phyloP scores from a whole-genome alignment of 2,113 vertebrate species.

The Machaerirhynchus nigripectus region DNA sequence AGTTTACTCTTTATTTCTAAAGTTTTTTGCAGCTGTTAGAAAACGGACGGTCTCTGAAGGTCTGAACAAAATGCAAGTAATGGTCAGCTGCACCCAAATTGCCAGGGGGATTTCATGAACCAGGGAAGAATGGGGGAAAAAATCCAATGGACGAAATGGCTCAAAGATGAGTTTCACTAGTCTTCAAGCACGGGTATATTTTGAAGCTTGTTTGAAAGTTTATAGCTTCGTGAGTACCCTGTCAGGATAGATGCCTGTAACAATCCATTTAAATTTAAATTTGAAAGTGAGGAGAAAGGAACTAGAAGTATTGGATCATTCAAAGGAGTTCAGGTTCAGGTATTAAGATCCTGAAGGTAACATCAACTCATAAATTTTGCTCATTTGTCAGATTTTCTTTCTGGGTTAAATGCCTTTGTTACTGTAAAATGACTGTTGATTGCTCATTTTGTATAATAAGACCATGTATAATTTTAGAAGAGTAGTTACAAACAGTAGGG shows the following conservation, averaged over 20 bases:
- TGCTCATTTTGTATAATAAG: neutral
- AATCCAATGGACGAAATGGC: neutral
- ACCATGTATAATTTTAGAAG: neutral
- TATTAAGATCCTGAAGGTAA: neutral
- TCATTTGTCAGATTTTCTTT: neutral
- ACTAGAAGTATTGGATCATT: neutral
- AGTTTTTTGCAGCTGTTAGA: neutral
- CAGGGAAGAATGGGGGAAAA: neutral
- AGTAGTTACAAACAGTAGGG: neutral
- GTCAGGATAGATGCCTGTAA: neutral
- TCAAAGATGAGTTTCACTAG: neutral
- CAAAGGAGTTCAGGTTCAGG: neutral
- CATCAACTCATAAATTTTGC: neutral
- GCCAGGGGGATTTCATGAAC: neutral
- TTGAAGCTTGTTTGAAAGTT: neutral
- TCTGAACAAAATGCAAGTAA: neutral
- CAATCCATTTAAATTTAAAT: neutral
- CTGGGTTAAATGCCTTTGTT: neutral
- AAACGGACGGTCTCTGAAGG: rapidly evolving
- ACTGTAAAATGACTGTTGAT: neutral
- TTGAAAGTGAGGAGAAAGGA: neutral
- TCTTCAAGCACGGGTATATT: neutral
- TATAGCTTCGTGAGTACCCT: rapidly evolving
- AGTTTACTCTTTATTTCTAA: neutral
- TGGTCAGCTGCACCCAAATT: neutral